phyloP scores from a whole-genome alignment of 2,888 invertebrate genomes.

The Chymomyza caudatula region DNA sequence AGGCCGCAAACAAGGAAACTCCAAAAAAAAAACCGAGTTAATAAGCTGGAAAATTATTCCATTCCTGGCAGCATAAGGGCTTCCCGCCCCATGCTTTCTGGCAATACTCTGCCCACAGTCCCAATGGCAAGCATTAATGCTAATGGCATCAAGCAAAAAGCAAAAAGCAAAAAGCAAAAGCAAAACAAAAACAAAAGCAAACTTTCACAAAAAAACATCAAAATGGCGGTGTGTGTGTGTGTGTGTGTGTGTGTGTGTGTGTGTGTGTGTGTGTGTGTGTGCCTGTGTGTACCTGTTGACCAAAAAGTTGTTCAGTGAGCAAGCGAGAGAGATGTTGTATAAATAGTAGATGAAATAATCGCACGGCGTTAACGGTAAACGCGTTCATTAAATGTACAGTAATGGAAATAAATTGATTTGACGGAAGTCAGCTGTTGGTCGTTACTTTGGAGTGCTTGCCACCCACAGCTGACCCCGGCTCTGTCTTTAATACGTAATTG shows the following conservation, averaged over 20 bases:
- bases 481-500: background rate
- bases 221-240: background rate
- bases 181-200: constrained; percentile 3
- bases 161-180: constrained; percentile 15
- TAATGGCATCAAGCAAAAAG: constrained; percentile 40
- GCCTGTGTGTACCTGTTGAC: background rate
- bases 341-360: background rate
- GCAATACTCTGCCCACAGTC: constrained; percentile 18
- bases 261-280: background rate
- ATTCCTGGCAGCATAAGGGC: background rate
- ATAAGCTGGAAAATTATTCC: constrained; percentile 54
- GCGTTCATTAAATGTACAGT: constrained; percentile 37
- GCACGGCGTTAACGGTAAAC: background rate
- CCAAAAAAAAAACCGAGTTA: constrained; percentile 46
- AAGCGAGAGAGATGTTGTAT: background rate
- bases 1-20: background rate
- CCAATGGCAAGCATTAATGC: constrained; percentile 41
- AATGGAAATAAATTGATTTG: constrained; percentile 55
- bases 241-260: background rate
- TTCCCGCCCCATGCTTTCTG: no score
- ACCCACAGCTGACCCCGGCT: background rate
- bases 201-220: background rate
- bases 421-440: background rate
- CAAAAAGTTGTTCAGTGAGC: background rate
- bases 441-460: background rate